These are phyloP conservation scores for Labrus mixtus DNA, from an alignment of 2,113 vertebrate species.

Conservation along the genomic window DNA sequence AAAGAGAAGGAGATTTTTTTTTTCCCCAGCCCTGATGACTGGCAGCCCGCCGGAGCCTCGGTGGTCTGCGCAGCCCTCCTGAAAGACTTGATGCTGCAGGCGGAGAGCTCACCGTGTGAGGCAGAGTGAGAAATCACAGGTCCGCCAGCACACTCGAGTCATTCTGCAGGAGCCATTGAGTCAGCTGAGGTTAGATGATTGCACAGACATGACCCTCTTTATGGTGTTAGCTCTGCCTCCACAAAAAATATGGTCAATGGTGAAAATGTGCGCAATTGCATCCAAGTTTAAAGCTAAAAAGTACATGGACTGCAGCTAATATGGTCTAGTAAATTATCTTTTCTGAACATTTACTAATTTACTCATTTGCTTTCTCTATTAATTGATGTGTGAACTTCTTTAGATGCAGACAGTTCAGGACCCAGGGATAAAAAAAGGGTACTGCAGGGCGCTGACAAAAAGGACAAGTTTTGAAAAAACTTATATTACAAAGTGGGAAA, in stretches of 20 bases:
- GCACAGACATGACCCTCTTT: not conserved
- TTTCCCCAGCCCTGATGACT: slow-evolving; percentile 17
- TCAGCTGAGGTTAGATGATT: slow-evolving; percentile 22
- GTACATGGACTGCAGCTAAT: not conserved
- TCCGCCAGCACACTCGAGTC: not conserved
- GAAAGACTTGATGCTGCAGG: not conserved
- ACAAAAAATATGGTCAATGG: not conserved
- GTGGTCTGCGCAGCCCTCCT: slow-evolving; percentile 11
- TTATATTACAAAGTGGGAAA: not conserved
- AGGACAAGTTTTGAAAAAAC: no score
- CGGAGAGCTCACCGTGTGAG: not conserved
- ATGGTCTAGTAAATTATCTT: not conserved
- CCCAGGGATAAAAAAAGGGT: not conserved
- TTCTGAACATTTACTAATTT: not conserved
- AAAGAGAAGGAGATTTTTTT: slow-evolving; percentile 25
- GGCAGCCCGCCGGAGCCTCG: not conserved
- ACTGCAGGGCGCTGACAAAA: no score
- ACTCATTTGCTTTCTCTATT: not conserved
- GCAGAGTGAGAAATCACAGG: not conserved
- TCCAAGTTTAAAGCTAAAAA: not conserved
- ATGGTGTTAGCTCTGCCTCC: no score
- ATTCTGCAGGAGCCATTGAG: not conserved
- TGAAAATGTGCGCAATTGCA: not conserved
- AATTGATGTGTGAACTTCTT: no score
- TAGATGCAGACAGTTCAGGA: no score